Evolutionary conservation across 2,797 vertebrate genomes (phyloP), one percentile per base, ranked within the genome.

Genomic region (Tadarida brasiliensis): DNA sequence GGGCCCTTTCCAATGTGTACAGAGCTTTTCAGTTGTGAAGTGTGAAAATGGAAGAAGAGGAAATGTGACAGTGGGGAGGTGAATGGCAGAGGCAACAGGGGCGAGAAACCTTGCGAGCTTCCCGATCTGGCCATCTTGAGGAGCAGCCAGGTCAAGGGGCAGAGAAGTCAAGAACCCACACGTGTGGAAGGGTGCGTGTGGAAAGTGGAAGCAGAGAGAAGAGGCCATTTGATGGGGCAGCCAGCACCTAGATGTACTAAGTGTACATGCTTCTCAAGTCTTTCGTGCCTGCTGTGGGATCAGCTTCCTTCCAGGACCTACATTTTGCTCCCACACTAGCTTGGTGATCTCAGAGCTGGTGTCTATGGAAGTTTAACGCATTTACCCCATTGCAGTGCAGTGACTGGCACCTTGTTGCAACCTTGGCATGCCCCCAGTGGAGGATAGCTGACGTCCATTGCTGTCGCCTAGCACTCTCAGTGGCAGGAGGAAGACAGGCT

Each of bases 361-460:
- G 47, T 56, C n/a, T 16, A 39, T 35, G 30, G 76, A 92, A 85
- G 51, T 30, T 26, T n/a, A 87, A 86, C 63, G 39, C 28, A 26
- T 39, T 73, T 56, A 39, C 15, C 68, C 33, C 51, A 30, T 22
- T 63, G 17, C 71, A 54, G 68, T 19, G 15, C 5, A 71, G 88
- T 10, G 12, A 7, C 7, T 71, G 68, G 12, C 8, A 15, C 3
- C 12, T 82, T 74, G 83, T 51, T 81, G 77, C 3, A 39, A 24
- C 10, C 2, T 22, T 51, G 24, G 22, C n/a, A 20, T 84, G 35
- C 4, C 49, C 19, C 15, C 14, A 22, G 1, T 30, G 0, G 7
- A 84, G 16, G 19, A 76, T 3, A 56, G 54, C 8, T 56, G 26
- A 15, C 30, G 7, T 35, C 54, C 19, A 17, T 11, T 78, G 68